Percentiles rank a stretch among this genome's conserved stretches.
Conservation (phyloP, 2,113 vertebrate genomes). For the Thalassarche chlororhynchos region DNA sequence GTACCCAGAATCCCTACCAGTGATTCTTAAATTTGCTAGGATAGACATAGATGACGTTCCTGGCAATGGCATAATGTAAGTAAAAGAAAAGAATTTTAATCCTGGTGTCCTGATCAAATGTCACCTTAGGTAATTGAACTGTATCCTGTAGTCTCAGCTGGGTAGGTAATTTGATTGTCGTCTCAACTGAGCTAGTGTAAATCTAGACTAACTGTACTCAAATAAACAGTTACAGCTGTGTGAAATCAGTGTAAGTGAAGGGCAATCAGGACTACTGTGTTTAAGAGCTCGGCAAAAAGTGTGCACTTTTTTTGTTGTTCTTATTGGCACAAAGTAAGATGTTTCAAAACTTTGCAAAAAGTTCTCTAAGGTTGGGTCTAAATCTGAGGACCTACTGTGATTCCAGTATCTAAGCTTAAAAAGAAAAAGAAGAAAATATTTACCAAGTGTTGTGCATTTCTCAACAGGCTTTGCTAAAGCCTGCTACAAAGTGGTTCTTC, state of each 20-base stretch:
- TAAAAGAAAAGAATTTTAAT: not conserved
- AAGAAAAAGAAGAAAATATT: not conserved
- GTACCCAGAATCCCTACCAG: no score
- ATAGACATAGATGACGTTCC: accelerated
- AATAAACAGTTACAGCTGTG: not conserved
- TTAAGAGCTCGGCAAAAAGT: not conserved
- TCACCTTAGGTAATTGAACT: not conserved
- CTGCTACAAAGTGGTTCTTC: not conserved
- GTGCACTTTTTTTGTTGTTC: not conserved
- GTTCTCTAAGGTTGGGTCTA: not conserved
- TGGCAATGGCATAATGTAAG: not conserved
- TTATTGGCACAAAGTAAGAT: not conserved
- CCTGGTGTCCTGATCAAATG: not conserved
- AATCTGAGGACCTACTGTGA: not conserved
- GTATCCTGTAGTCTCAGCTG: not conserved
- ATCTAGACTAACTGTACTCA: not conserved
- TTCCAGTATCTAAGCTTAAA: not conserved
- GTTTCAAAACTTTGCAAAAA: not conserved
- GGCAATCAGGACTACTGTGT: not conserved
- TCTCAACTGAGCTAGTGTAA: not conserved
- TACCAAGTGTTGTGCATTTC: not conserved
- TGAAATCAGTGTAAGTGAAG: not conserved
- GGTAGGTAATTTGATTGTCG: not conserved
- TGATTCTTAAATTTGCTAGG: not conserved
- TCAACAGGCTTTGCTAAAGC: not conserved